These are phyloP conservation scores for Xenopus laevis DNA, from an alignment of 2,113 vertebrate genomes.

Conservation along the genomic window DNA sequence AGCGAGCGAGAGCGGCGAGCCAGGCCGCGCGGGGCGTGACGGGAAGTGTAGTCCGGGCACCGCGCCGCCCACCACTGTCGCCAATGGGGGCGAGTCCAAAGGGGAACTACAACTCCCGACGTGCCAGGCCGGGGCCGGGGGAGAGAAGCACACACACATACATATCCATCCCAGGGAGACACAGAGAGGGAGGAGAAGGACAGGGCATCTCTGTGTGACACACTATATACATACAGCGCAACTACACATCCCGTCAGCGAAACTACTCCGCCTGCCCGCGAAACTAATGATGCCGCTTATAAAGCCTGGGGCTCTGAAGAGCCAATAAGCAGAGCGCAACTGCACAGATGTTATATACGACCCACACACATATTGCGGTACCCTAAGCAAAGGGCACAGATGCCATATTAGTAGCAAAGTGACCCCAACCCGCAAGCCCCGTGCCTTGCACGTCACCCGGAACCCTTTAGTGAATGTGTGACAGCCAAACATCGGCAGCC, in stretches of 20 bases:
- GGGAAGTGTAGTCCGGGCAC: slow-evolving; percentile 54
- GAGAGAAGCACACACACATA: slow-evolving; percentile 17
- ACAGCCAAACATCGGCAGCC: no score
- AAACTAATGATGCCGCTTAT: not conserved
- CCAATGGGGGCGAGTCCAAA: slow-evolving; percentile 45
- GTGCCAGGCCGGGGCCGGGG: slow-evolving; percentile 45
- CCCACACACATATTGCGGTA: no score
- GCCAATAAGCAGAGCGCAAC: no score
- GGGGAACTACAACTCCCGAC: slow-evolving; percentile 62
- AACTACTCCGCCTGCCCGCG: slow-evolving; percentile 1
- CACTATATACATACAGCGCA: not conserved
- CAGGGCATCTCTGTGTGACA: slow-evolving; percentile 33
- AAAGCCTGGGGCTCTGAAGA: not conserved
- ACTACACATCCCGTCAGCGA: not conserved
- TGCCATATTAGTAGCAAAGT: no score
- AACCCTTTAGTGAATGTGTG: no score
- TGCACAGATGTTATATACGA: no score
- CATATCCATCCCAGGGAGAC: slow-evolving; percentile 31
- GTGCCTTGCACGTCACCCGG: no score
- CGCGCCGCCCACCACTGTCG: slow-evolving; percentile 50
- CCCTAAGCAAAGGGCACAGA: no score
- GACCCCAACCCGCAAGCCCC: no score
- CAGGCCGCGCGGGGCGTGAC: slow-evolving; percentile 60
- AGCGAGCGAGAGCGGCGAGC: slow-evolving; percentile 51
- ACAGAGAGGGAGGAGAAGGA: slow-evolving; percentile 31